Evolutionary conservation across 2,113 vertebrate species (phyloP).

Genomic region (Panthera tigris): DNA sequence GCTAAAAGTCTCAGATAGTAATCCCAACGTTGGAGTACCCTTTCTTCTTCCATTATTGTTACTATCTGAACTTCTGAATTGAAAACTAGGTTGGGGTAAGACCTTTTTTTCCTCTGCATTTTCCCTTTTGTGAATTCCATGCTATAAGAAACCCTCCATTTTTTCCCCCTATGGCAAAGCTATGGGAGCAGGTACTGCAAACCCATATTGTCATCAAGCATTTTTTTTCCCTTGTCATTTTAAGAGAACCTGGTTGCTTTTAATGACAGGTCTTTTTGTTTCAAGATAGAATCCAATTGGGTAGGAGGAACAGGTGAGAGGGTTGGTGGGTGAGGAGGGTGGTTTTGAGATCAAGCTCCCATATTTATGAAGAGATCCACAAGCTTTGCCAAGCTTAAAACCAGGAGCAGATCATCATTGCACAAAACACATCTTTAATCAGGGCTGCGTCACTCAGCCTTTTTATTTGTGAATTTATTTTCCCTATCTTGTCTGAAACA

Average conservation of each 20-base stretch:
- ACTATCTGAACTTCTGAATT: slow-evolving; percentile 48
- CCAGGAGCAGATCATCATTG: slow-evolving; percentile 86
- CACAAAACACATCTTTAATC: slow-evolving; percentile 85
- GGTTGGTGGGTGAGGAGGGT: neutral
- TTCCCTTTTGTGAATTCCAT: slow-evolving; percentile 80
- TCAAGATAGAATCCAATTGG: slow-evolving; percentile 84
- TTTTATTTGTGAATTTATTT: slow-evolving; percentile 37
- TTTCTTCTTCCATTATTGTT: neutral
- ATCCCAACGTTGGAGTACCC: slow-evolving; percentile 63
- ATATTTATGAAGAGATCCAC: slow-evolving; percentile 82
- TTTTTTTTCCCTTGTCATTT: slow-evolving; percentile 76
- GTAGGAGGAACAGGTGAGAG: neutral
- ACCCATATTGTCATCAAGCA: slow-evolving; percentile 89
- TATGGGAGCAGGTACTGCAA: slow-evolving; percentile 85
- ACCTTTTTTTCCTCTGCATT: slow-evolving; percentile 76
- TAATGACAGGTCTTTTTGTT: slow-evolving; percentile 85
- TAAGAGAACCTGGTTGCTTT: slow-evolving; percentile 83
- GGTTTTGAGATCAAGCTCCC: slow-evolving; percentile 82
- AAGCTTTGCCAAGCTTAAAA: slow-evolving; percentile 87
- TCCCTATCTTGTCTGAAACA: slow-evolving; percentile 59
- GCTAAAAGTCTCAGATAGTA: slow-evolving; percentile 80
- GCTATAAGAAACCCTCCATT: slow-evolving; percentile 77
- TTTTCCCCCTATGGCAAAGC: slow-evolving; percentile 83
- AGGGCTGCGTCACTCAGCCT: slow-evolving; percentile 58
- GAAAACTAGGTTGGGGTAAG: slow-evolving; percentile 27